phyloP scores from a whole-genome alignment of 2,888 invertebrate species.

The Tipula lateralis region DNA sequence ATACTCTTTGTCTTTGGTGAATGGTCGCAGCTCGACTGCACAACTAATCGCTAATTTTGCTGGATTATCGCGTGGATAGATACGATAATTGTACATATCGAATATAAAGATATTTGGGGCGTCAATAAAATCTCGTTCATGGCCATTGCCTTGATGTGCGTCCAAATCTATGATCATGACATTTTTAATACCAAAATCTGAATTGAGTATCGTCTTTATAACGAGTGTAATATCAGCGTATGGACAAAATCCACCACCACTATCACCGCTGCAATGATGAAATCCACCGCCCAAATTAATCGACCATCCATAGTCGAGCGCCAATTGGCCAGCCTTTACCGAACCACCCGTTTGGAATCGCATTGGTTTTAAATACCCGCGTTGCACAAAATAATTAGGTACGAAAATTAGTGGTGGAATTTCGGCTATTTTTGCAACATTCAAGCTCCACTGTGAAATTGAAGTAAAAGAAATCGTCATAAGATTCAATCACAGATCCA shows the following conservation, averaged over 20 bases:
- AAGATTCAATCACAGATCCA: neutral
- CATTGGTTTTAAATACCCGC: constrained; percentile 71
- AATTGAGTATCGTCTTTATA: constrained; percentile 60
- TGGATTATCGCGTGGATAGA: constrained; percentile 71
- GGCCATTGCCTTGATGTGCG: constrained; percentile 91
- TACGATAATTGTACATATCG: constrained; percentile 77
- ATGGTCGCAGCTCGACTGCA: constrained; percentile 60
- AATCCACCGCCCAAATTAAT: constrained; percentile 90
- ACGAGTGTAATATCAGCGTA: constrained; percentile 85
- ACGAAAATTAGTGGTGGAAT: constrained; percentile 66
- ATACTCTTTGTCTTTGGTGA: constrained; percentile 65
- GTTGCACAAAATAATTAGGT: constrained; percentile 72
- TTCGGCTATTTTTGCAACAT: constrained; percentile 76
- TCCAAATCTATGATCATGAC: constrained; percentile 87
- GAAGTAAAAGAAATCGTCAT: too few relatives aligned
- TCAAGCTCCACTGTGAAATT: constrained; percentile 66
- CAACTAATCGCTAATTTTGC: constrained; percentile 69
- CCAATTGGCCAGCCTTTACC: constrained; percentile 75
- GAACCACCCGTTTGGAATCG: constrained; percentile 78
- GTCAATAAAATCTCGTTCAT: constrained; percentile 67
- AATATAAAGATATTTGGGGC: constrained; percentile 59
- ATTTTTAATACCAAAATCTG: constrained; percentile 55
- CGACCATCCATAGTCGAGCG: constrained; percentile 78
- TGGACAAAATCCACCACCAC: constrained; percentile 83
- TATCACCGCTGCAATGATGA: constrained; percentile 74